A percentile compares a stretch with the other conserved stretches of the same genome.
phyloP scores from a whole-genome alignment of 2,113 vertebrate genomes.

The Desmodus rotundus region DNA sequence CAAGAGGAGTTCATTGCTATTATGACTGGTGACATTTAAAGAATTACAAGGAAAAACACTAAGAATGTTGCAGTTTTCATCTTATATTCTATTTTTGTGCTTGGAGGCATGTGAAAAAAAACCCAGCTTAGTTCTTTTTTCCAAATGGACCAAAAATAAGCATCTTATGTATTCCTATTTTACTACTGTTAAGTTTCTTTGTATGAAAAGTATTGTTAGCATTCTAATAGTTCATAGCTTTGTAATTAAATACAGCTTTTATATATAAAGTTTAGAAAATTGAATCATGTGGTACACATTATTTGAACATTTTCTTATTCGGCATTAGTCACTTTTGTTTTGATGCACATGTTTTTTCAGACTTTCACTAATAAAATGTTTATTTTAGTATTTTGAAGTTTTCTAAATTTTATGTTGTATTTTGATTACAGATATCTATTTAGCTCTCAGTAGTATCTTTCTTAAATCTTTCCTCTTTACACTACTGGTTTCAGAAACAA shows the following conservation, averaged over 20 bases:
- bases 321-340: constrained; percentile 79
- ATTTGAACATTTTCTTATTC: constrained; percentile 70
- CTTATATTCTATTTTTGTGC: constrained; percentile 67
- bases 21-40: constrained; percentile 94
- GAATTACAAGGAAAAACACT: constrained; percentile 68
- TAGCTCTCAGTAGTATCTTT: not conserved
- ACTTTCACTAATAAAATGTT: constrained; percentile 78
- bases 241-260: constrained; percentile 78
- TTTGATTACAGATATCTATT: constrained; percentile 20
- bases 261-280: constrained; percentile 73
- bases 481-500: constrained; percentile 21
- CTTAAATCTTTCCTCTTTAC: constrained; percentile 28
- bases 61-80: constrained; percentile 57
- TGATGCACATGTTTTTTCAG: constrained; percentile 70
- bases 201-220: constrained; percentile 68
- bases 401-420: constrained; percentile 35
- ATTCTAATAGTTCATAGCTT: constrained; percentile 66
- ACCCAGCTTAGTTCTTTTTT: constrained; percentile 26
- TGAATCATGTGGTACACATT: constrained; percentile 69
- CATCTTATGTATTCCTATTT: constrained; percentile 69
- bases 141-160: constrained; percentile 71
- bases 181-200: constrained; percentile 72
- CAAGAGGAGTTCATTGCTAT: constrained; percentile 97
- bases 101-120: constrained; percentile 62
- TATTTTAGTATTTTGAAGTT: constrained; percentile 67